Evolutionary conservation across 1,140 invertebrate species (phyloP).

Genomic region (Lucilia cuprina): DNA sequence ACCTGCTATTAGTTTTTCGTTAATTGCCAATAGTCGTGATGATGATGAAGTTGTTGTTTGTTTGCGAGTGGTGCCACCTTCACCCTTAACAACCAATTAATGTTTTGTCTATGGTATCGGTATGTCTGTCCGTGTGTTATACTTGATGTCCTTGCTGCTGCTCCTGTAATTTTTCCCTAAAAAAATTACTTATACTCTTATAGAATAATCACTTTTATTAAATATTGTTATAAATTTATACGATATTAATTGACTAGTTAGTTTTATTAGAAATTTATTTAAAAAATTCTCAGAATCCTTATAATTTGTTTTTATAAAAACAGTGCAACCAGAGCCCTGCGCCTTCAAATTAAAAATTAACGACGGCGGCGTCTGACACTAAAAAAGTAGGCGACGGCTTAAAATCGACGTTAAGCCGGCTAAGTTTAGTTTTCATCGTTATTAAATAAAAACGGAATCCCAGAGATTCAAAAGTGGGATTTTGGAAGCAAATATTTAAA

Average conservation of each 20-base stretch:
- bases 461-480: too few species aligned
- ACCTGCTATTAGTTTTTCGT: neutral
- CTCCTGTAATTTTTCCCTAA: neutral
- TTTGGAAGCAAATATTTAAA: too few species aligned
- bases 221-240: neutral
- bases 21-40: neutral
- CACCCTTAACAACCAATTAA: conserved; percentile 3
- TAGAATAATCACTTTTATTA: neutral
- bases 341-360: too few species aligned
- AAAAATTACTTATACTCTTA: neutral
- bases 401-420: too few species aligned
- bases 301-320: neutral
- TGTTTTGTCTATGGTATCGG: neutral
- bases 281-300: neutral
- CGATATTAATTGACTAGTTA: neutral
- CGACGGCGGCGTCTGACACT: too few species aligned
- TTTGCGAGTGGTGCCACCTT: neutral
- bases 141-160: neutral
- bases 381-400: too few species aligned
- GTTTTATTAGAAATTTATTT: neutral
- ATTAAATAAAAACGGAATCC: too few species aligned
- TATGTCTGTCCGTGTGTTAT: neutral
- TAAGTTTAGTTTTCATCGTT: too few species aligned
- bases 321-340: too few species aligned
- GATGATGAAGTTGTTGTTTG: neutral